These are phyloP conservation scores for Leiothrix lutea DNA, from an alignment of 2,113 vertebrate species.

Conservation along the genomic window DNA sequence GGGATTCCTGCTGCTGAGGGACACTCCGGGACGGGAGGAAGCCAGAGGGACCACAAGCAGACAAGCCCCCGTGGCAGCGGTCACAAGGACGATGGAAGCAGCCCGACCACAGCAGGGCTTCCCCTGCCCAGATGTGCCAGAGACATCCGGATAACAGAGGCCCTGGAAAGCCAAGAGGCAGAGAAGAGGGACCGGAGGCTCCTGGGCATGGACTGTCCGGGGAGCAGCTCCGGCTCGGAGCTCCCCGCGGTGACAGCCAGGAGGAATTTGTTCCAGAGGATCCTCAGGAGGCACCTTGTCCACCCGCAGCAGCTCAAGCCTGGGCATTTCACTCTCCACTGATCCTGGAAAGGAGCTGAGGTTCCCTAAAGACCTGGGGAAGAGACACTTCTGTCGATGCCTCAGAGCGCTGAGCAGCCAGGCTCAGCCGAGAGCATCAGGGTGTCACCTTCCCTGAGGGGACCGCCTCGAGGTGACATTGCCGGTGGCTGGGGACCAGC, in stretches of 20 bases:
- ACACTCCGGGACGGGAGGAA: accelerated
- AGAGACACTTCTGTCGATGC: neutral
- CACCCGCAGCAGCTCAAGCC: neutral
- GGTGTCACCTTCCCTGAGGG: neutral
- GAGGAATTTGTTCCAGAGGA: neutral
- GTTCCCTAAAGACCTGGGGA: neutral
- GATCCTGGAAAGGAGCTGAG: neutral
- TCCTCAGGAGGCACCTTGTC: constrained; percentile 19
- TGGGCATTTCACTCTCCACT: neutral
- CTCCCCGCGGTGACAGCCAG: neutral
- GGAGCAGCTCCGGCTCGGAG: neutral
- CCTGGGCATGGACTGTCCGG: neutral
- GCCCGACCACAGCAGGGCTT: neutral
- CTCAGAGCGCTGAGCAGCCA: neutral
- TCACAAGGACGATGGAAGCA: neutral
- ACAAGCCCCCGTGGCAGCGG: accelerated
- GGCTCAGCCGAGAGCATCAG: accelerated
- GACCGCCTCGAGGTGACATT: neutral
- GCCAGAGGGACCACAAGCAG: neutral
- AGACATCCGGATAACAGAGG: neutral
- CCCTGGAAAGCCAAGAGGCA: neutral
- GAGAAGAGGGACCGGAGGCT: neutral
- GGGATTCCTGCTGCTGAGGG: neutral
- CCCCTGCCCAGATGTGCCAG: neutral
- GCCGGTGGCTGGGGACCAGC: neutral